Evolutionary conservation across 1,140 invertebrate species (phyloP).

Genomic region (Olivierus martensii): DNA sequence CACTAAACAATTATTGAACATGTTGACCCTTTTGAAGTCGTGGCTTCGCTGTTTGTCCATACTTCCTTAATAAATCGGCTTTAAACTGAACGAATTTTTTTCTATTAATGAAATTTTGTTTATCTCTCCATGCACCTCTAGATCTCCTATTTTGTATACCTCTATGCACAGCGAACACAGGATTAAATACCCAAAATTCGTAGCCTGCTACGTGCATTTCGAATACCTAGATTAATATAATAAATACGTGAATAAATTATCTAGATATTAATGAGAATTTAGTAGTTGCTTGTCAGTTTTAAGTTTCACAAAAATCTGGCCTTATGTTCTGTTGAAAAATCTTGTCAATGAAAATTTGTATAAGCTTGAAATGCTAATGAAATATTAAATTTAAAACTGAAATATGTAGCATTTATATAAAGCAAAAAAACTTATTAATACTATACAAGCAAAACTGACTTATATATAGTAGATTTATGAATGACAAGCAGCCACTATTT

Average conservation of each 20-base stretch:
- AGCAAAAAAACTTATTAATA: no score
- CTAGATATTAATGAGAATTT: no score
- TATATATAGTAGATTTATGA: not conserved
- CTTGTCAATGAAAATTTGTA: no score
- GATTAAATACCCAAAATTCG: slow-evolving; percentile 73
- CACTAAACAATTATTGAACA: not conserved
- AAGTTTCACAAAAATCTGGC: no score
- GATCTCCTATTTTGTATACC: slow-evolving; percentile 56
- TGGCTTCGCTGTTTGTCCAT: slow-evolving; percentile 45
- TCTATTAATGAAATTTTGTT: slow-evolving; percentile 66
- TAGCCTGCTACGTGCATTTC: slow-evolving; percentile 86
- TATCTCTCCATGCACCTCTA: slow-evolving; percentile 64
- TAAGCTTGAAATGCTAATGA: no score
- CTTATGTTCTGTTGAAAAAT: no score
- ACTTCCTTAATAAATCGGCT: slow-evolving; percentile 61
- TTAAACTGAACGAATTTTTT: slow-evolving; percentile 71
- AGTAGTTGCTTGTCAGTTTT: no score
- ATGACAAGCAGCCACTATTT: not conserved
- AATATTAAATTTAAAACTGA: no score
- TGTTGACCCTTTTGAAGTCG: not conserved
- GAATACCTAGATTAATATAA: slow-evolving; percentile 52
- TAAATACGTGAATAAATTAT: slow-evolving; percentile 19
- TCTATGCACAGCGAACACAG: slow-evolving; percentile 81
- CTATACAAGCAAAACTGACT: not conserved
- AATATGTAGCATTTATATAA: no score